phyloP scores from a whole-genome alignment of 2,797 vertebrate species.

The Gymnothorax javanicus region DNA sequence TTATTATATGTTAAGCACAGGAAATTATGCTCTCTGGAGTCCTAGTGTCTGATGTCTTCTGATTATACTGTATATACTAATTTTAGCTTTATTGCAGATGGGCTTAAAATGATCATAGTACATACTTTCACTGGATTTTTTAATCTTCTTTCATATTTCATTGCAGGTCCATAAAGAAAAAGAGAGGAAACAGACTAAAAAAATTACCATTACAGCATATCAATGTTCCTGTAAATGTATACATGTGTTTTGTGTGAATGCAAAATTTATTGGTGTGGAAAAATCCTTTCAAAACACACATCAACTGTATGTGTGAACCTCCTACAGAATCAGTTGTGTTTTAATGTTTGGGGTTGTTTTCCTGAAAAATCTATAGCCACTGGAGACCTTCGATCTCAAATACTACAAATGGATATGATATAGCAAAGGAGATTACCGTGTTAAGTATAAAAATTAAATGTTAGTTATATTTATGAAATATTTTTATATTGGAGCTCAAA shows the following conservation, averaged over 20 bases:
- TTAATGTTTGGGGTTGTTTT: background rate
- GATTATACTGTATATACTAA: constrained; percentile 63
- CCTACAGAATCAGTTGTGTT: background rate
- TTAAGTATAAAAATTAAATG: too few species aligned
- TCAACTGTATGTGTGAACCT: background rate
- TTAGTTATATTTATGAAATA: too few species aligned
- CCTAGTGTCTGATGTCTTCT: constrained; percentile 55
- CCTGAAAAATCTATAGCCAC: too few species aligned
- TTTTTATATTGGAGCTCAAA: too few species aligned
- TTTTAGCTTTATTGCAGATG: constrained; percentile 63
- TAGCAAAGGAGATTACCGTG: too few species aligned
- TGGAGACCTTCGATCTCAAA: too few species aligned
- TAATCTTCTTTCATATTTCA: constrained; percentile 43
- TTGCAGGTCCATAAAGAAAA: constrained; percentile 24
- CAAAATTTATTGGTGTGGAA: background rate
- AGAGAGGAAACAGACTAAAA: background rate
- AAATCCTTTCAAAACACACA: background rate
- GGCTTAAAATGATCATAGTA: constrained; percentile 50
- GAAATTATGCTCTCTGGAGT: constrained; percentile 55
- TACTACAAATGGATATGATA: too few species aligned
- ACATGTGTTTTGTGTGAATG: background rate
- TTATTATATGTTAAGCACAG: constrained; percentile 66
- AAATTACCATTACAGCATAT: background rate
- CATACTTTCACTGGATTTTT: constrained; percentile 56
- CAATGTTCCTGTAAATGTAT: background rate